Conservation (phyloP, 2,797 vertebrate species). For the Carcharodon carcharias region DNA sequence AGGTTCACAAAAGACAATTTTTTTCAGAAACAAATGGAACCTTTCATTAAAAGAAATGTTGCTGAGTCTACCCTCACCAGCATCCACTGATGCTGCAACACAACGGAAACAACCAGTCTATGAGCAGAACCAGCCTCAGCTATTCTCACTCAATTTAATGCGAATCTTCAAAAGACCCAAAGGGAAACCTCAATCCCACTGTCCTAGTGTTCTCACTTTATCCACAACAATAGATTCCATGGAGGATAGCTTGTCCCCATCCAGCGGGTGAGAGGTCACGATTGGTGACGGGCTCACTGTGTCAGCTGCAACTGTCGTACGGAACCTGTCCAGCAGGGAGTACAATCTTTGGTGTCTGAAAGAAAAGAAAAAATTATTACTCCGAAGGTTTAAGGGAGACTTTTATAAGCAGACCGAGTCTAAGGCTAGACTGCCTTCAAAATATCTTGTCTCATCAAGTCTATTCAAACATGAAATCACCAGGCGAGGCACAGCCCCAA, state of each 20-base stretch:
- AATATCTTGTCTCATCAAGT: background rate
- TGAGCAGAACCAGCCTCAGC: background rate
- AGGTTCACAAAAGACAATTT: background rate
- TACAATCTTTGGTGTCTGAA: constrained; percentile 91
- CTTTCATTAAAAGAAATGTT: background rate
- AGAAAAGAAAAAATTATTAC: constrained; percentile 34
- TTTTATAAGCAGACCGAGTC: background rate
- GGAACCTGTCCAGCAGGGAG: constrained; percentile 94
- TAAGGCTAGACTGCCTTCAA: background rate
- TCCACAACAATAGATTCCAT: constrained; percentile 74
- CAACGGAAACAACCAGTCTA: background rate
- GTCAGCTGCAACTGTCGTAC: constrained; percentile 73
- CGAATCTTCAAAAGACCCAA: background rate
- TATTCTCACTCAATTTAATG: background rate
- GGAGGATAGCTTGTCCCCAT: constrained; percentile 73
- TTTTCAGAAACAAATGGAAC: background rate
- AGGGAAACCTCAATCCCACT: background rate
- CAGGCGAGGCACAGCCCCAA: background rate
- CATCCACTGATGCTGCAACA: too few species aligned
- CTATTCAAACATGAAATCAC: background rate
- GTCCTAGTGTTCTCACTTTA: constrained; percentile 64
- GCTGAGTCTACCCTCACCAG: background rate
- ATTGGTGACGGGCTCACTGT: constrained; percentile 70
- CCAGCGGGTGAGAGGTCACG: constrained; percentile 82
- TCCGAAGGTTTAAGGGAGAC: background rate